phyloP scores from a whole-genome alignment of 2,888 invertebrate genomes.

The Zygothrica quintamaculata region DNA sequence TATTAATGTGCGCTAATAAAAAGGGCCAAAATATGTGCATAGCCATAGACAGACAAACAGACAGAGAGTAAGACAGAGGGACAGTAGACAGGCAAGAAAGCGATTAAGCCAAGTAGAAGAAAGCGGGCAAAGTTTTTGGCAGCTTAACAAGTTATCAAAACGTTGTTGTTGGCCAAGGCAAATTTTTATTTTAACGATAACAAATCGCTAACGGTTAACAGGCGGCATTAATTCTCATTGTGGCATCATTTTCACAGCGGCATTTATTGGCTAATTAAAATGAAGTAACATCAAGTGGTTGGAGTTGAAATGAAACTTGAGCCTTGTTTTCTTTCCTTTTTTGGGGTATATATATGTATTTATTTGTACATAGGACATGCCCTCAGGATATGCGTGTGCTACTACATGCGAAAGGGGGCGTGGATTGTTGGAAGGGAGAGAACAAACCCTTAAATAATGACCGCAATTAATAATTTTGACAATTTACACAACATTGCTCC shows the following conservation, averaged over 20 bases:
- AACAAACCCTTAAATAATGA: conserved; percentile 49
- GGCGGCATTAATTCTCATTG: conserved; percentile 76
- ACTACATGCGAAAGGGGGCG: conserved; percentile 18
- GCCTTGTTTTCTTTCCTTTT: no score
- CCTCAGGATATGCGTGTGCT: conserved; percentile 31
- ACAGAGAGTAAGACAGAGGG: no score
- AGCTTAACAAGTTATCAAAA: conserved; percentile 58
- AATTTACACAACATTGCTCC: conserved; percentile 77
- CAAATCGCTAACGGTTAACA: conserved; percentile 77
- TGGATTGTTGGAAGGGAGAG: not conserved
- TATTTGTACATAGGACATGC: conserved; percentile 2
- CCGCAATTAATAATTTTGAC: conserved; percentile 82
- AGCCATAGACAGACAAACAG: not conserved
- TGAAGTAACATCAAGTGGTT: conserved; percentile 18
- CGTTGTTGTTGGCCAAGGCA: conserved; percentile 7
- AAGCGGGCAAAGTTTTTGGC: conserved; percentile 47
- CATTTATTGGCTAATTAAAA: conserved; percentile 80
- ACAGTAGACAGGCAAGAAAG: conserved; percentile 72
- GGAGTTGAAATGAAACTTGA: not conserved
- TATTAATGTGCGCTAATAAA: conserved; percentile 74
- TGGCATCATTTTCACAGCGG: conserved; percentile 58
- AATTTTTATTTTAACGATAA: conserved; percentile 69
- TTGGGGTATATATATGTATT: no score
- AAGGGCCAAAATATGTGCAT: conserved; percentile 44
- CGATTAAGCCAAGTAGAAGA: conserved; percentile 66